A percentile compares a stretch with the other conserved stretches of the same genome.
Evolutionary conservation across 2,888 invertebrate genomes (phyloP).

Genomic region (Tetramorium bicarinatum): DNA sequence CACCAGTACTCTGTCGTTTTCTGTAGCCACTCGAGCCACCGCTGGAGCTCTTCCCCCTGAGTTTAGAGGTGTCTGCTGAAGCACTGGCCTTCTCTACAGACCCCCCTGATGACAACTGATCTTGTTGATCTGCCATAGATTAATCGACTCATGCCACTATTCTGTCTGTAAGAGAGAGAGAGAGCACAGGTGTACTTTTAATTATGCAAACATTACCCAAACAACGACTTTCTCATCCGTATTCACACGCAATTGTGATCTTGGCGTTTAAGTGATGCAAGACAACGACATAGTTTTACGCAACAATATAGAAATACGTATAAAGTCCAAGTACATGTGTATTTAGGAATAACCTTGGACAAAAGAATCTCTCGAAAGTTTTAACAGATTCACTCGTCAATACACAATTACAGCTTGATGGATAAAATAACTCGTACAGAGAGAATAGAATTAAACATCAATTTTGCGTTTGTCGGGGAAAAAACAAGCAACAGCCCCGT

Average conservation of each 20-base stretch:
- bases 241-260: not conserved
- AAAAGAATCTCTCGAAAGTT: not conserved
- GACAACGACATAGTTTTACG: not conserved
- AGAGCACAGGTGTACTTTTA: not conserved
- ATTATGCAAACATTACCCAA: not conserved
- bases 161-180: constrained; percentile 81
- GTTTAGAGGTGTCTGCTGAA: constrained; percentile 86
- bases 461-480: not conserved
- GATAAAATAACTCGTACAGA: not conserved
- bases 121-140: constrained; percentile 87
- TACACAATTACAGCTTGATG: not conserved
- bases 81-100: constrained; percentile 86
- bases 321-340: not conserved
- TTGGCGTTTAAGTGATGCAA: not conserved
- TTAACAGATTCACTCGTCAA: not conserved
- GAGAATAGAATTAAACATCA: not conserved
- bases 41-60: constrained; percentile 83
- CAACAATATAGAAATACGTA: not conserved
- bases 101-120: constrained; percentile 86
- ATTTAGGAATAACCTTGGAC: not conserved
- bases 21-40: constrained; percentile 81
- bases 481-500: not conserved
- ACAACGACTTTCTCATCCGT: not conserved
- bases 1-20: constrained; percentile 83
- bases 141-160: constrained; percentile 87